Evolutionary conservation across 2,113 vertebrate species (phyloP).

Genomic region (Potamarius usumacintae): DNA sequence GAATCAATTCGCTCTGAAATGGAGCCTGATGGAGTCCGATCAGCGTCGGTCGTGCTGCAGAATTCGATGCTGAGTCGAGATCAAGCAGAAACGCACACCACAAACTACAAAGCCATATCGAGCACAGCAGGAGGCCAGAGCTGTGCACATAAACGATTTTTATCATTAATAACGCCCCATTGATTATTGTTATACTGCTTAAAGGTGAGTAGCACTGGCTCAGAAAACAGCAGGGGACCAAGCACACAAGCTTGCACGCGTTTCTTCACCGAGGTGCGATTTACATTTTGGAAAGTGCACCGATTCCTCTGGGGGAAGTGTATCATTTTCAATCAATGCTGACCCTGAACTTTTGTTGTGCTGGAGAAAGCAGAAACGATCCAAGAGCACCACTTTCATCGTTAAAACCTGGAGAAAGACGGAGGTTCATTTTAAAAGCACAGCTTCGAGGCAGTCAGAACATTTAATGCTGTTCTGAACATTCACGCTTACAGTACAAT

Average conservation of each 20-base stretch:
- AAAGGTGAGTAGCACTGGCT: slow-evolving; percentile 71
- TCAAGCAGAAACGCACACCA: slow-evolving; percentile 47
- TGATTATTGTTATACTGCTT: slow-evolving; percentile 78
- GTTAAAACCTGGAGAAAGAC: not conserved
- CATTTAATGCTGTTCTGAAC: not conserved
- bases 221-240: slow-evolving; percentile 51
- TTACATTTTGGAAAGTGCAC: slow-evolving; percentile 80
- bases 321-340: slow-evolving; percentile 72
- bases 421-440: not conserved
- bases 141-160: slow-evolving; percentile 72
- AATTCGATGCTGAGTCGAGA: slow-evolving; percentile 56
- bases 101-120: slow-evolving; percentile 61
- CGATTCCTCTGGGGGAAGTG: slow-evolving; percentile 64
- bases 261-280: slow-evolving; percentile 66
- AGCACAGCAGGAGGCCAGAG: slow-evolving; percentile 62
- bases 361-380: slow-evolving; percentile 51
- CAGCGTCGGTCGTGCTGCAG: slow-evolving; percentile 37
- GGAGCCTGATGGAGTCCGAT: slow-evolving; percentile 33
- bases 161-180: slow-evolving; percentile 78
- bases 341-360: slow-evolving; percentile 74
- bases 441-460: not conserved
- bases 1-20: slow-evolving; percentile 52
- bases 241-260: not conserved
- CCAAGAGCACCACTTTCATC: slow-evolving; percentile 45
- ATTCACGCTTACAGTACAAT: not conserved